Conservation (phyloP, 2,888 invertebrate species). For the Rhyacophila evoluta region DNA sequence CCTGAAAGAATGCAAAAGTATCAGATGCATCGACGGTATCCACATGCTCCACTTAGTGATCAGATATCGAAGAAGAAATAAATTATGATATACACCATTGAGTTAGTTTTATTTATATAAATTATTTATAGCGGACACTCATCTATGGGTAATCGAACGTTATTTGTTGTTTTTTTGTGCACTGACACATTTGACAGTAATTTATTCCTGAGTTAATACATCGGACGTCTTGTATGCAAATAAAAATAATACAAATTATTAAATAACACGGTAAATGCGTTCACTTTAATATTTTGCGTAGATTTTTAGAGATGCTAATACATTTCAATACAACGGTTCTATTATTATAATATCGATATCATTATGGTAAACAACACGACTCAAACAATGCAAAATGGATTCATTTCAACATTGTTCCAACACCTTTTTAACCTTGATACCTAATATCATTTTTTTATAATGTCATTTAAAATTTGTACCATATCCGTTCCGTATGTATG, state of each 20-base stretch:
- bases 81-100: no score
- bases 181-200: constrained; percentile 42
- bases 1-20: neutral
- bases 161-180: constrained; percentile 43
- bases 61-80: no score
- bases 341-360: neutral
- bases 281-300: constrained; percentile 19
- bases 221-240: constrained; percentile 5
- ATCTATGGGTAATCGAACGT: constrained; percentile 30
- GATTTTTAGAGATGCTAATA: constrained; percentile 1
- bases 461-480: no score
- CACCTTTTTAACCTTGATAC: neutral
- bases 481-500: no score
- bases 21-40: no score
- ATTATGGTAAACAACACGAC: neutral
- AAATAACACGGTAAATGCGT: constrained; percentile 19
- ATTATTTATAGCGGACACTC: no score
- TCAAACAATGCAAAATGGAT: neutral
- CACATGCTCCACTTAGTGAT: no score
- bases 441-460: no score
- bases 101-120: no score
- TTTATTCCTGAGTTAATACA: constrained; percentile 39
- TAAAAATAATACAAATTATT: constrained; percentile 13
- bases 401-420: neutral
- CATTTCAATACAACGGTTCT: neutral